Evolutionary conservation across 2,113 vertebrate species (phyloP), one percentile per base, ranked within the genome.

Genomic region (Dryoscopus gambensis): DNA sequence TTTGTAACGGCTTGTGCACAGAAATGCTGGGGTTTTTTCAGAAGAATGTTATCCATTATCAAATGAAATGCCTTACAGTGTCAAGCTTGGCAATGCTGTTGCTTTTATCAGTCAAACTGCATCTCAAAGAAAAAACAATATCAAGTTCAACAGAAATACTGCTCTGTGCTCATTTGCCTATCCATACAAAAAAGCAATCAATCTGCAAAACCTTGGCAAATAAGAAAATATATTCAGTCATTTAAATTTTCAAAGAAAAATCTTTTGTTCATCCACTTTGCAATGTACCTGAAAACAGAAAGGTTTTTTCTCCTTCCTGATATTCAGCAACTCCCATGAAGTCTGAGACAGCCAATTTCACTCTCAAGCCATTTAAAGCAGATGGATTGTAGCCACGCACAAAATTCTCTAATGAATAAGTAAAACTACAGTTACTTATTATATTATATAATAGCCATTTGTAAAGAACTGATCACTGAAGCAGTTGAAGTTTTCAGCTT

Each of bases 371-470:
- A 87, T 97, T 96, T 97, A 97, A 96, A 97, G 94, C 93, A 97
- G 97, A 97, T 97, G 96, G 96, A 96, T 97, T 96, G 95, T 96
- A 96, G 95, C 95, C 95, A 92, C 94, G 94, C 93, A 97, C 93
- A 97, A 94, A 97, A 95, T 91, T 84, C 91, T 84, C 90, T 96
- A 97, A 96, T 96, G 92, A 96, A 97, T 95, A 95, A 95, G 95
- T 96, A 96, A 97, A 97, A 96, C 94, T 96, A 96, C 92, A 93
- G 92, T 95, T 94, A 86, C 95, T 97, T 96, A 96, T 97, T 97
- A 94, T 97, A 96, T 96, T 97, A 97, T 96, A 94, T 95, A 97
- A 97, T 97, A 96, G 88, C 90, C 90, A 97, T 97, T 97, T 97
- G 95, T 97, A 94, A 96, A 96, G 96, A 96, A 96, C 85, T 88